These are phyloP conservation scores for Hymenopus coronatus DNA, from an alignment of 2,888 invertebrate species.

Conservation along the genomic window DNA sequence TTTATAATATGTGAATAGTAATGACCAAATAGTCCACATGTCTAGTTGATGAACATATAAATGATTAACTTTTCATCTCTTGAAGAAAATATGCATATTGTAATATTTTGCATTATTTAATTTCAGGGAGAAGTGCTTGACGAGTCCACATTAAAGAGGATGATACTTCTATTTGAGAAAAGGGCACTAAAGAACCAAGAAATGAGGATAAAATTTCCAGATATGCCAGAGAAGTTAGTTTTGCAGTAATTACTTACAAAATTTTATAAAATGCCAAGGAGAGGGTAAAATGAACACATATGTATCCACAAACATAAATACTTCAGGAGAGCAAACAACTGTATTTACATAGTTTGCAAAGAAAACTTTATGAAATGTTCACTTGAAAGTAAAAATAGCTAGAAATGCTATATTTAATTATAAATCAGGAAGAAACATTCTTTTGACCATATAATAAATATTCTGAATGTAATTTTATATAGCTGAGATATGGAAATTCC, in stretches of 20 bases:
- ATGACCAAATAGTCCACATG: too few relatives aligned
- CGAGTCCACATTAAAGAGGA: constrained; percentile 81
- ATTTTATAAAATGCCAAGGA: not conserved
- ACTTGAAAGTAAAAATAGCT: too few relatives aligned
- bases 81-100: not conserved
- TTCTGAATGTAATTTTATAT: too few relatives aligned
- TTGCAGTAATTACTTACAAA: not conserved
- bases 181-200: constrained; percentile 91
- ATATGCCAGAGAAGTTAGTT: constrained; percentile 82
- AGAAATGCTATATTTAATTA: too few relatives aligned
- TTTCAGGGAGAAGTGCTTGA: constrained; percentile 79
- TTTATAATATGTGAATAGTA: too few relatives aligned
- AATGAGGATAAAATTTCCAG: constrained; percentile 97
- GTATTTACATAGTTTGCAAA: too few relatives aligned
- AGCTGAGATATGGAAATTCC: too few relatives aligned
- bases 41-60: not conserved
- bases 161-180: constrained; percentile 92
- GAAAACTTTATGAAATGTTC: too few relatives aligned
- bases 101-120: constrained; percentile 16
- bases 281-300: not conserved
- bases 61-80: not conserved
- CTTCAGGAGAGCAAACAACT: too few relatives aligned
- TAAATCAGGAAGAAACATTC: too few relatives aligned
- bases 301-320: too few relatives aligned
- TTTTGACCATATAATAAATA: too few relatives aligned